Percentiles rank a stretch among this genome's conserved stretches.
phyloP scores from a whole-genome alignment of 2,113 vertebrate genomes.

The Noctilio leporinus region DNA sequence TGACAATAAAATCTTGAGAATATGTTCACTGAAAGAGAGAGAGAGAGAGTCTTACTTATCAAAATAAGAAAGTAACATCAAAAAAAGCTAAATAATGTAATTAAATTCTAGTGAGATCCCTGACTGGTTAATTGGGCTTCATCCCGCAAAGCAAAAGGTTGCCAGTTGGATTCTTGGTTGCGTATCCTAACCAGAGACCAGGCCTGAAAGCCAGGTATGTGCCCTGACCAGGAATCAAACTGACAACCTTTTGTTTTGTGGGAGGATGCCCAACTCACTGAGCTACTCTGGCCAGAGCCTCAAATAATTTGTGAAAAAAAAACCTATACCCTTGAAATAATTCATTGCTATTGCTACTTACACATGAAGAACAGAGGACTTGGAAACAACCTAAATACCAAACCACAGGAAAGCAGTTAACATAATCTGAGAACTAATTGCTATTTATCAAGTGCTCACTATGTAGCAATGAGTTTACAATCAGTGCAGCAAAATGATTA shows the following conservation, averaged over 20 bases:
- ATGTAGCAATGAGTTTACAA: not conserved
- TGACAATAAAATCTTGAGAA: not conserved
- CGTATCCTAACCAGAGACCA: no score
- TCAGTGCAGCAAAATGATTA: not conserved
- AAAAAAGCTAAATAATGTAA: not conserved
- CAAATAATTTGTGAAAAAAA: not conserved
- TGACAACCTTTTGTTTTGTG: no score
- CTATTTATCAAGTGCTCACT: not conserved
- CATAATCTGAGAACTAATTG: not conserved
- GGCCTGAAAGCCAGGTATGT: no score
- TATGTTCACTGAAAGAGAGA: not conserved
- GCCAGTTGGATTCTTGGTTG: no score
- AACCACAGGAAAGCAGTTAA: not conserved
- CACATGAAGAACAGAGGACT: not conserved
- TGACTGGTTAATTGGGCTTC: not conserved
- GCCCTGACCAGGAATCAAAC: no score
- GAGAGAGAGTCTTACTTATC: not conserved
- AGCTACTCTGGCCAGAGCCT: not conserved
- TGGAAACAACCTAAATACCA: not conserved
- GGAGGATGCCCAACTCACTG: no score
- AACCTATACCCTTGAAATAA: not conserved
- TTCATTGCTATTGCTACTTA: not conserved
- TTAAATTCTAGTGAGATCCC: not conserved
- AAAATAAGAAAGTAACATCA: not conserved
- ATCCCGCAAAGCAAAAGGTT: no score